A percentile compares a stretch with the other conserved stretches of the same genome.
Conservation (phyloP, 1,140 invertebrate species). For the Cyclargus thomasi region DNA sequence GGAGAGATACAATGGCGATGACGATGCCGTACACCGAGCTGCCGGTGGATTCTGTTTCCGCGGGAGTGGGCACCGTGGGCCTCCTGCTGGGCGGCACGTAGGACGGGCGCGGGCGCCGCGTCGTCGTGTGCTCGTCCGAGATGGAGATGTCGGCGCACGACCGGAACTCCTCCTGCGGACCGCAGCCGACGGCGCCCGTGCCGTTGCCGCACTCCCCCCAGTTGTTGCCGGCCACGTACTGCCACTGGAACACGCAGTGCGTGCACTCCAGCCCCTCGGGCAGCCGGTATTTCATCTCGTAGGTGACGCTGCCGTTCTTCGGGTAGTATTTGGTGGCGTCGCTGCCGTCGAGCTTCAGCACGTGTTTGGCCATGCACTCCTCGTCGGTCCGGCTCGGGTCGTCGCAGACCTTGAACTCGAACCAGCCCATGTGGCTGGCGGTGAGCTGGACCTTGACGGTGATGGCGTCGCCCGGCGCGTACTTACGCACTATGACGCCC, state of each 20-base stretch:
- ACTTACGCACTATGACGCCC: constrained; percentile 86
- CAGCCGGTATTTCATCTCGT: constrained; percentile 83
- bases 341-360: constrained; percentile 75
- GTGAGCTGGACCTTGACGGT: constrained; percentile 86
- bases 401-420: constrained; percentile 91
- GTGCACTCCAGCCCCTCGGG: constrained; percentile 82
- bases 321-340: constrained; percentile 82
- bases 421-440: constrained; percentile 88
- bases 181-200: constrained; percentile 85
- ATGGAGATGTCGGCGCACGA: constrained; percentile 89
- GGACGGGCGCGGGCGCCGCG: constrained; percentile 49
- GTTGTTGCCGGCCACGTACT: constrained; percentile 87
- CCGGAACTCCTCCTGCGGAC: constrained; percentile 90
- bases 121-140: constrained; percentile 66
- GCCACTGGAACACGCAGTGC: constrained; percentile 89
- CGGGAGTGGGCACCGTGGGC: constrained; percentile 50
- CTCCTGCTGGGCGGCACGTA: constrained; percentile 60
- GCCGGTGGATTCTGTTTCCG: constrained; percentile 48
- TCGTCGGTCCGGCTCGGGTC: constrained; percentile 78
- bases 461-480: constrained; percentile 80
- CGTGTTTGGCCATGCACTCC: constrained; percentile 84
- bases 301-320: constrained; percentile 84
- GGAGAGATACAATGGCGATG: constrained; percentile 52
- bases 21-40: constrained; percentile 58
- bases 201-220: constrained; percentile 86